Base-by-base conservation (phyloP, 1,140 invertebrate species). In the Chionoecetes opilio region DNA sequence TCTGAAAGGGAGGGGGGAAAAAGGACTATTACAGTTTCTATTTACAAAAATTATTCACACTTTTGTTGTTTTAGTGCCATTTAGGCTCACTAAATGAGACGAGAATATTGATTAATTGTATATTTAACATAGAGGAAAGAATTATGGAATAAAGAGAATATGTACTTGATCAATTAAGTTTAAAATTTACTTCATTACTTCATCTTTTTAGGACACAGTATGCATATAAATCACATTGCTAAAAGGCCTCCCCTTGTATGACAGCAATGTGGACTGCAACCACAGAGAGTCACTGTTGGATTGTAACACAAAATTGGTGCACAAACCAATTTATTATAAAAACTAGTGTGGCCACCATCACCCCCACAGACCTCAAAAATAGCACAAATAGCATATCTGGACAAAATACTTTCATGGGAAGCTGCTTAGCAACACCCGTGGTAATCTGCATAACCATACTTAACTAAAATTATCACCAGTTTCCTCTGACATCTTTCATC, bases 221-320 rank as follows among this genome's bases (percentile, higher is more conserved):
- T 86, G 84, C 46, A 93, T 93, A 37, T 89, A 93, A 93, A 93
- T 89, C 93, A 93, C 93, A 93, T 89, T 75, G 85, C 41, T 82
- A 63, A 53, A 93, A 93, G 93, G 93, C 93, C 93, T 93, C 86
- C 86, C 93, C 38, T 84, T 85, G 82, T 92, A 92, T 75, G 63
- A 75, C 63, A 75, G n/a, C n/a, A 93, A 21, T 14, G 53, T 29
- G 29, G 53, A 46, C 34, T 37, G 34, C 37, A 88, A 89, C 35
- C 85, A 63, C 85, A 63, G 41, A 63, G 41, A 32, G 6, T 35
- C 32, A n/a, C 31, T 63, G 26, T 37, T 88, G 86, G 89, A 75
- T 91, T 75, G 11, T 41, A 92, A 92, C 53, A 37, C 41, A 63
- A 82, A 84, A 75, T 38, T 92, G 91, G 82, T 84, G 91, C 75